A percentile compares a stretch with the other conserved stretches of the same genome.
phyloP scores from a whole-genome alignment of 2,888 invertebrate species.

The Limnephilus lunatus region DNA sequence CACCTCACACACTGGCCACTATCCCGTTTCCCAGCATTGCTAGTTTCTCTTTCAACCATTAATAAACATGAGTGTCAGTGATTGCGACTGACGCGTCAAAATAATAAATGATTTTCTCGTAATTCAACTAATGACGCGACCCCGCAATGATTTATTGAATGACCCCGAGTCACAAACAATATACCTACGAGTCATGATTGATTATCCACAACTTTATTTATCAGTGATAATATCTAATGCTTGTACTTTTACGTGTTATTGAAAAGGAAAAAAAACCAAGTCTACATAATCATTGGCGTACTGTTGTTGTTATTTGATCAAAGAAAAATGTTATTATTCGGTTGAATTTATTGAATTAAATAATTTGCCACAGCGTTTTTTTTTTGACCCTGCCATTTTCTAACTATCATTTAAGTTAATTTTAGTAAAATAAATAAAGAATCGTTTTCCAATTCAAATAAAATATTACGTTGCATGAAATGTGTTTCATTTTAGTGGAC shows the following conservation, averaged over 20 bases:
- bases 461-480: neutral
- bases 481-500: neutral
- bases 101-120: neutral
- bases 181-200: neutral
- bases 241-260: neutral
- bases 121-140: slow-evolving; percentile 23
- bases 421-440: neutral
- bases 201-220: neutral
- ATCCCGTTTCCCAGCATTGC: neutral
- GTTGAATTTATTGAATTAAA: neutral
- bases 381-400: neutral
- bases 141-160: slow-evolving; percentile 17
- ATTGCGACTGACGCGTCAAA: neutral
- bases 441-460: neutral
- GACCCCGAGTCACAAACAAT: slow-evolving; percentile 18
- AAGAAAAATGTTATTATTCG: neutral
- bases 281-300: neutral
- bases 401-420: neutral
- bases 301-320: neutral
- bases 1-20: neutral
- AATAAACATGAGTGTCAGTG: neutral
- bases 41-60: neutral
- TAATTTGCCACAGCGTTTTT: neutral
- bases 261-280: neutral
- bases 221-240: neutral